Percentiles rank a stretch among this genome's conserved stretches.
These are phyloP conservation scores for Andinoacara biseriatus DNA, from an alignment of 2,113 vertebrate species.

Conservation along the genomic window DNA sequence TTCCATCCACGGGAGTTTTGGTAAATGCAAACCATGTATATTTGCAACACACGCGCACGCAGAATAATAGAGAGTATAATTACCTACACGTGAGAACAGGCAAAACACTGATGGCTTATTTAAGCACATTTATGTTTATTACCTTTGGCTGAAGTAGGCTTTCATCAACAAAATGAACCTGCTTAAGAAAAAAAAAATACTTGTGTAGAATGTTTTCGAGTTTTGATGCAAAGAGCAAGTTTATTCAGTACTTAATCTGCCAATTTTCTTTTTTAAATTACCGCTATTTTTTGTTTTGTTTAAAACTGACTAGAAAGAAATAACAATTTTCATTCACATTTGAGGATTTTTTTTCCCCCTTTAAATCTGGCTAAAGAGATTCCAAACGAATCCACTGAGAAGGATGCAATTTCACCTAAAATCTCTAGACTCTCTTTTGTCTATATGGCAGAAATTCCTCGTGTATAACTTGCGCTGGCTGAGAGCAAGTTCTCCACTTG, in stretches of 20 bases:
- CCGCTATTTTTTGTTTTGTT: neutral
- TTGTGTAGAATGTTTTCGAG: neutral
- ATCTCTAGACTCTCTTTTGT: neutral
- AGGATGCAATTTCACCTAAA: neutral
- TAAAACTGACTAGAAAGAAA: neutral
- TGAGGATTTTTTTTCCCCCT: too few species aligned
- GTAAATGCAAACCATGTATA: neutral
- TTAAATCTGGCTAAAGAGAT: neutral
- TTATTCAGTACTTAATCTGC: neutral
- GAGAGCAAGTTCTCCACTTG: neutral
- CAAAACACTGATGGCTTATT: neutral
- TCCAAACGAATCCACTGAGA: neutral
- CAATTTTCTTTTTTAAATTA: too few species aligned
- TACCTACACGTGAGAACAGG: neutral
- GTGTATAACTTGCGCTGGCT: slow-evolving; percentile 46
- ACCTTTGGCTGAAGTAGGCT: too few species aligned
- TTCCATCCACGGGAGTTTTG: neutral
- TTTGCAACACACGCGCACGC: neutral
- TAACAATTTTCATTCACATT: neutral
- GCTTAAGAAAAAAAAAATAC: too few species aligned
- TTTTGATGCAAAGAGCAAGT: neutral
- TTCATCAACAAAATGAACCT: neutral
- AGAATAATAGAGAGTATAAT: neutral
- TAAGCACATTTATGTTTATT: neutral
- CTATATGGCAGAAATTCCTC: slow-evolving; percentile 33